Evolutionary conservation across 1,140 invertebrate species (phyloP), one percentile per base, ranked within the genome.

Genomic region (Drosophila guanche): DNA sequence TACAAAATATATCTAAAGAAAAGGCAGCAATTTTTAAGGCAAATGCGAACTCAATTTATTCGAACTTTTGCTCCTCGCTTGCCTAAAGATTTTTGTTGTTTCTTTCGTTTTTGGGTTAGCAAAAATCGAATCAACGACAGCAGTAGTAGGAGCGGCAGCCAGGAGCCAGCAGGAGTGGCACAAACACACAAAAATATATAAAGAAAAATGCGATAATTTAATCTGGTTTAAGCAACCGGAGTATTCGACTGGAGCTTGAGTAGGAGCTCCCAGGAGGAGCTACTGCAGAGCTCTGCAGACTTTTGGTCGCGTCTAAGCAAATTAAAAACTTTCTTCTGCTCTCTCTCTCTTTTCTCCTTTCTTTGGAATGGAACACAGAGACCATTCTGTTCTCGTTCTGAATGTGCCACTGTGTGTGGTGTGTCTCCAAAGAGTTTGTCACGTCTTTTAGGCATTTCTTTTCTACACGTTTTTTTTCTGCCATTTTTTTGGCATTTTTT

Each of bases 11-110:
- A 27, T 25, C 33, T 8, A 25, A 65, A 27, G 41, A 48, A 33
- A 59, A 29, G 20, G 14, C 40, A 16, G 14, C 23, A 68, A 67
- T 68, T 42, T 61, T 72, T 53, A 55, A 71, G 50, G 67, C 50
- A 60, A 72, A 72, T 72, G 43, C 68, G 45, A 72, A 74, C 70
- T 74, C 70, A 74, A 74, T 74, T 74, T 74, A 74, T 74, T 74
- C 58, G 69, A 73, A 73, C 69, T 73, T 73, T 73, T 71, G 33
- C 33, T 12, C 33, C 46, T 55, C 29, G 68, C 68, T 27, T 72
- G 58, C 56, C 56, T 60, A 51, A 29, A 50, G 50, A 61, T 53
- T 72, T 66, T 22, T 16, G 23, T 33, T 41, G n/a, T n/a, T 68
- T 48, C 25, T 40, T 25, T 47, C 37, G 23, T 53, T 56, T 67